Evolutionary conservation across 1,140 invertebrate species (phyloP), one percentile per base, ranked within the genome.

Genomic region (Drosophila sulfurigaster): DNA sequence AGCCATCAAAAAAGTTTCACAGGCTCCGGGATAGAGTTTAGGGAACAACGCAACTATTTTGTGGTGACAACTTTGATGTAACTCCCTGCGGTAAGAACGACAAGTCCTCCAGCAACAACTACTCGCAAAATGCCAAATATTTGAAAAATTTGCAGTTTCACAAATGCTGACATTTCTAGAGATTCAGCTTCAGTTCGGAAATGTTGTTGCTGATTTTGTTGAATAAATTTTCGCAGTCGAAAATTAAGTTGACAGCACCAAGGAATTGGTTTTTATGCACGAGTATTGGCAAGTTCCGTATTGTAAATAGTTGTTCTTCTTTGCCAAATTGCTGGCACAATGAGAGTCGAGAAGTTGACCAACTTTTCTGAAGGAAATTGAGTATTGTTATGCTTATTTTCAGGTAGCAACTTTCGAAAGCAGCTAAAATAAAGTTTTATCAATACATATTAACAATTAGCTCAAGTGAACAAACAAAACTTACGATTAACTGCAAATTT

Each of bases 121-220:
- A 63, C 71, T 46, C 20, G 15, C 66, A 56, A 59, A 82, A 83
- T 75, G 66, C 49, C 74, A 85, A 85, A 86, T 79, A 86, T 86
- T 85, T 81, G 78, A 85, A 78, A 86, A 78, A 86, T 85, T 69
- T 85, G 65, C 68, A 77, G 73, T 80, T 82, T 51, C 51, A 71
- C 68, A 60, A 71, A 60, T 52, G 46, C 60, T 75, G 59, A 71
- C 71, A 68, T 69, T 52, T 63, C 41, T 11, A 45, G 52, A 52
- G 59, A 59, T 52, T 71, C 49, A 20, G 56, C 38, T 52, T 43
- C n/a, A 49, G 38, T 52, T 43, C 28, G 15, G 5, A 1, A n/a
- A 16, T 35, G n/a, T 51, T 63, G 30, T 58, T 41, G 30, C 45
- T 59, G 56, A 20, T 48, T 48, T 58, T 38, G 20, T 45, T 38